Percentiles rank a stretch among this genome's conserved stretches.
phyloP scores from a whole-genome alignment of 2,797 vertebrate species.

The Galaxias olidus region DNA sequence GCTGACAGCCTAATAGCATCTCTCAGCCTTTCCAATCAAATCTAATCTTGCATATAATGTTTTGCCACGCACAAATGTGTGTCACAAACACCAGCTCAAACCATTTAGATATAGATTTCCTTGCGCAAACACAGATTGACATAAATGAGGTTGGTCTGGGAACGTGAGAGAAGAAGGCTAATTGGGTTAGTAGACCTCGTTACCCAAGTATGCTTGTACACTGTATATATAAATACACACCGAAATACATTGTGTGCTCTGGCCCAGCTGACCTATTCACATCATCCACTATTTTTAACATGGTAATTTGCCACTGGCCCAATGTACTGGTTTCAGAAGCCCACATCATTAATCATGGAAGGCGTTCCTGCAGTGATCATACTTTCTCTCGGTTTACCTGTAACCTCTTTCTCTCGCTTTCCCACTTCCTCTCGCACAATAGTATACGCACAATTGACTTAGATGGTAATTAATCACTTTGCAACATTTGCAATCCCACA shows the following conservation, averaged over 20 bases:
- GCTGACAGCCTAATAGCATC: too few species aligned
- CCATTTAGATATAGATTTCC: slow-evolving; percentile 7
- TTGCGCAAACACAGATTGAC: slow-evolving; percentile 21
- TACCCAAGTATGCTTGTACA: slow-evolving; percentile 50
- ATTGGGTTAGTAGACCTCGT: slow-evolving; percentile 70
- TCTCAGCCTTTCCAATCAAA: too few species aligned
- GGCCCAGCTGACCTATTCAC: slow-evolving; percentile 69
- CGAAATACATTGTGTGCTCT: slow-evolving; percentile 61
- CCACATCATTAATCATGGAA: slow-evolving; percentile 75
- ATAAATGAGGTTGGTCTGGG: slow-evolving; percentile 26
- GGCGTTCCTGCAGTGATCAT: slow-evolving; percentile 73
- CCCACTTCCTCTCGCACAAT: too few species aligned
- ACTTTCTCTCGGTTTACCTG: slow-evolving; percentile 62
- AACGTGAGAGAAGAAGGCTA: slow-evolving; percentile 42
- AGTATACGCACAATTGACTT: too few species aligned
- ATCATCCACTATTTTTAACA: slow-evolving; percentile 75
- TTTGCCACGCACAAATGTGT: too few species aligned
- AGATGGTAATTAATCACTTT: too few species aligned
- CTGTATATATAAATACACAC: slow-evolving; percentile 63
- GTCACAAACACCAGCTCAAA: too few species aligned
- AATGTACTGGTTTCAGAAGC: slow-evolving; percentile 70
- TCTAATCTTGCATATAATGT: too few species aligned
- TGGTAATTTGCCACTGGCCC: slow-evolving; percentile 71
- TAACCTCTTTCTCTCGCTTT: slow-evolving; percentile 21
- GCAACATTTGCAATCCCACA: too few species aligned